Base-by-base conservation (phyloP, 2,888 invertebrate genomes). In the Dermolepida albohirtum region DNA sequence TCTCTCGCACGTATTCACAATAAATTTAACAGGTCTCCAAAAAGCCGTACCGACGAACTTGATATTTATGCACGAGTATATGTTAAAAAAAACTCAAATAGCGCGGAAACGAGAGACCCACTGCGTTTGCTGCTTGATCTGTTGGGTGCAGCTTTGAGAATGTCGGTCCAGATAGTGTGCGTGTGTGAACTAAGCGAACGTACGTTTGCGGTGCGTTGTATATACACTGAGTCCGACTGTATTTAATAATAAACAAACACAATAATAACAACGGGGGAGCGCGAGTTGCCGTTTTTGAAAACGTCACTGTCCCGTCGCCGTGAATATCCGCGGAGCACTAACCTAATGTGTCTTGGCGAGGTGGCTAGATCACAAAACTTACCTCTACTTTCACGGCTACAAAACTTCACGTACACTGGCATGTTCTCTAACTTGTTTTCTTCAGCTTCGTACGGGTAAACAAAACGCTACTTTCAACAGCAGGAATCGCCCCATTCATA, bases 321-420 rank as follows among this genome's bases (percentile, higher is more conserved):
- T 55, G 55, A 49, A 66, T 55, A 71, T 71, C 73, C 75, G 75
- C 76, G 77, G 81, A 80, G 80, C 81, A 81, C 81, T 81, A 80
- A 81, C 80, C 80, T 78, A 77, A 73, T 74, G 74, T 63, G 67
- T 64, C 63, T 66, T 62, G 71, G 70, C 71, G 70, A 74, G 73
- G 71, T 70, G 71, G 71, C 72, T 71, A 59, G 70, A 74, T 73
- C 71, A 72, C 74, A 73, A 70, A 72, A 69, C 66, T 69, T 68
- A 67, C 71, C 70, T 71, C 74, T 73, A 77, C 77, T 77, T 77
- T 77, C 77, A 76, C 77, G 74, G 69, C 66, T 57, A 69, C 64
- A 57, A 6, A 27, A 54, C 40, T 54, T 39, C 16, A 54, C 40
- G 14, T 43, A 57, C 43, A 43, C 57, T 8, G 6, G 34, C 55